phyloP scores from a whole-genome alignment of 2,113 vertebrate species.

The Mustela nigripes region DNA sequence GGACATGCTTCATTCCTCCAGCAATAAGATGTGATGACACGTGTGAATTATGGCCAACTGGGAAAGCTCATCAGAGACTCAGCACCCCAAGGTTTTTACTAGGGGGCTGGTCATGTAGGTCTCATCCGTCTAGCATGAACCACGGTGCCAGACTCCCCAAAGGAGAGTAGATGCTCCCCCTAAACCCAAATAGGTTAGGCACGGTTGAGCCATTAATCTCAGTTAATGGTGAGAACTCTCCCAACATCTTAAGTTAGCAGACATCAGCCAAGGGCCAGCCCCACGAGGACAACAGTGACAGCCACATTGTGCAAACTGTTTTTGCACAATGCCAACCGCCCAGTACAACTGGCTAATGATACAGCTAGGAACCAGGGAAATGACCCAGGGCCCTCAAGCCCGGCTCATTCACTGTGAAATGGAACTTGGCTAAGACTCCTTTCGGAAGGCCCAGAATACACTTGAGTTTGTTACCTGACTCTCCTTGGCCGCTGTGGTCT shows the following conservation, averaged over 20 bases:
- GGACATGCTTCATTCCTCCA: not conserved
- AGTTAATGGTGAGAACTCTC: not conserved
- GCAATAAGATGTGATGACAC: not conserved
- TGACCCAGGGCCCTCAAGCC: not conserved
- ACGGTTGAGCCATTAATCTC: not conserved
- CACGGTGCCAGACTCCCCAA: not conserved
- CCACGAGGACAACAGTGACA: not conserved
- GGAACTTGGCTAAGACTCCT: not conserved
- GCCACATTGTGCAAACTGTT: not conserved
- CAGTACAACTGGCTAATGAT: not conserved
- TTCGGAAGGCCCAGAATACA: not conserved
- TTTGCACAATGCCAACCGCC: not conserved
- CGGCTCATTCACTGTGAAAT: not conserved
- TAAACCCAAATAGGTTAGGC: not conserved
- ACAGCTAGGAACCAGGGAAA: not conserved
- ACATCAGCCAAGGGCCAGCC: not conserved
- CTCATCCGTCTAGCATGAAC: not conserved
- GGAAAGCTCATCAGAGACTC: not conserved
- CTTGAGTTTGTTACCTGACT: not conserved
- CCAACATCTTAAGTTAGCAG: not conserved
- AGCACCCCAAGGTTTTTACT: not conserved
- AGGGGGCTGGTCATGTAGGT: not conserved
- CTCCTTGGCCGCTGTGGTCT: not conserved
- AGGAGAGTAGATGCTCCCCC: not conserved
- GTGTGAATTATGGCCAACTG: not conserved